These are phyloP conservation scores for Eutolmus rufibarbis DNA, from an alignment of 2,888 invertebrate species.

Conservation along the genomic window DNA sequence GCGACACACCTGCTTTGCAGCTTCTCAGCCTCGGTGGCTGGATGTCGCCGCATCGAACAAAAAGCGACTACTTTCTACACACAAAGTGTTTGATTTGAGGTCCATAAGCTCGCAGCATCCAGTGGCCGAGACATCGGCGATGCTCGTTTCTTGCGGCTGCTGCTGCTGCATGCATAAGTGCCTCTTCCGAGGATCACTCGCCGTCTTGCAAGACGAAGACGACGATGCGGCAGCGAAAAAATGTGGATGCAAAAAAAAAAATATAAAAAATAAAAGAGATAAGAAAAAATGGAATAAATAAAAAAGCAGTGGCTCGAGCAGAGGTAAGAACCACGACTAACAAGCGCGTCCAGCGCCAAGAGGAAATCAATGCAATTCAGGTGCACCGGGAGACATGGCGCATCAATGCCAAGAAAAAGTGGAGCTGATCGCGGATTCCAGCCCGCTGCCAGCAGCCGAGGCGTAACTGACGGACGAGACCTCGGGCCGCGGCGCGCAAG, in stretches of 20 bases:
- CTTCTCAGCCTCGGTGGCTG: background rate
- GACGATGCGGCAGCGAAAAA: background rate
- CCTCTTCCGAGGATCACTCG: conserved; percentile 26
- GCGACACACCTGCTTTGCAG: conserved; percentile 18
- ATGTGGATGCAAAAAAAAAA: background rate
- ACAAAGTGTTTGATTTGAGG: conserved; percentile 36
- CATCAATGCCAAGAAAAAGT: conserved; percentile 31
- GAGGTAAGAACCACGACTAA: conserved; percentile 15
- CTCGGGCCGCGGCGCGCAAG: background rate
- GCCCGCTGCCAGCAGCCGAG: background rate
- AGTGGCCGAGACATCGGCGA: background rate
- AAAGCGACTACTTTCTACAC: conserved; percentile 30
- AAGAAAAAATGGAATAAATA: background rate
- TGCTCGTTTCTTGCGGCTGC: conserved; percentile 13
- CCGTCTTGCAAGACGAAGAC: background rate
- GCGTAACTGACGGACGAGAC: conserved; percentile 27
- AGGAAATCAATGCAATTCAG: conserved; percentile 32
- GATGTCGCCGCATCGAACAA: background rate
- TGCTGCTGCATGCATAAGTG: conserved; percentile 12
- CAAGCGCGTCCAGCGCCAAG: conserved; percentile 11
- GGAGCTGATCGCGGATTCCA: conserved; percentile 35
- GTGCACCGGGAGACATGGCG: background rate
- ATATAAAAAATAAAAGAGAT: no score
- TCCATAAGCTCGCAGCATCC: background rate
- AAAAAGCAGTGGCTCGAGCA: background rate